phyloP scores from a whole-genome alignment of 1,140 invertebrate genomes.

The Lycorma delicatula region DNA sequence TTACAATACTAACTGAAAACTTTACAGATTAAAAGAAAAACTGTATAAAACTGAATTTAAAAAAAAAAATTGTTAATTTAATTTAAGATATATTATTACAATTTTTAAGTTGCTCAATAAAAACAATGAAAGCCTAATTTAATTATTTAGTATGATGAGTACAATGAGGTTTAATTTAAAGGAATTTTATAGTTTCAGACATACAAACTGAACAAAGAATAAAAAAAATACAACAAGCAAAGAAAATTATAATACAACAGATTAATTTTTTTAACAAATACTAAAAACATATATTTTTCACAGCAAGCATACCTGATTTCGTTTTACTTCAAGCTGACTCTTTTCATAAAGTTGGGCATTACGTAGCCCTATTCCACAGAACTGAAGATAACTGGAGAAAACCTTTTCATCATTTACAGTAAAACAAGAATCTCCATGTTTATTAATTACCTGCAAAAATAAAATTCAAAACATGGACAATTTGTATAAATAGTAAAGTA shows the following conservation, averaged over 20 bases:
- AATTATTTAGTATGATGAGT: too few species aligned
- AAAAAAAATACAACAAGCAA: background rate
- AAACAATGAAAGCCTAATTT: too few species aligned
- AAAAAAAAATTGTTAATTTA: too few species aligned
- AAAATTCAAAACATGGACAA: conserved; percentile 10
- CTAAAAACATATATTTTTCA: too few species aligned
- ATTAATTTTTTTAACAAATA: too few species aligned
- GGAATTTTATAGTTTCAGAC: background rate
- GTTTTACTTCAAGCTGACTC: conserved; percentile 86
- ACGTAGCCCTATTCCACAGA: conserved; percentile 84
- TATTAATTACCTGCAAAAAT: conserved; percentile 79
- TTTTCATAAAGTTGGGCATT: conserved; percentile 93
- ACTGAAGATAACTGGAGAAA: conserved; percentile 87
- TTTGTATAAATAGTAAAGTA: too few species aligned
- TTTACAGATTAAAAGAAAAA: too few species aligned
- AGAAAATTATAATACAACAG: background rate
- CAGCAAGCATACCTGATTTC: conserved; percentile 65
- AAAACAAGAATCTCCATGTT: conserved; percentile 71
- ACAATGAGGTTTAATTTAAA: too few species aligned
- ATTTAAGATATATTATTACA: too few species aligned
- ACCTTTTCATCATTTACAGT: conserved; percentile 82
- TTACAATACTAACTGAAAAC: too few species aligned
- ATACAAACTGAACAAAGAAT: background rate
- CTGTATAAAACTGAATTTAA: too few species aligned
- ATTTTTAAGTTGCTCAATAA: too few species aligned